Conservation (phyloP, 2,888 invertebrate species). For the Linyphia triangularis region DNA sequence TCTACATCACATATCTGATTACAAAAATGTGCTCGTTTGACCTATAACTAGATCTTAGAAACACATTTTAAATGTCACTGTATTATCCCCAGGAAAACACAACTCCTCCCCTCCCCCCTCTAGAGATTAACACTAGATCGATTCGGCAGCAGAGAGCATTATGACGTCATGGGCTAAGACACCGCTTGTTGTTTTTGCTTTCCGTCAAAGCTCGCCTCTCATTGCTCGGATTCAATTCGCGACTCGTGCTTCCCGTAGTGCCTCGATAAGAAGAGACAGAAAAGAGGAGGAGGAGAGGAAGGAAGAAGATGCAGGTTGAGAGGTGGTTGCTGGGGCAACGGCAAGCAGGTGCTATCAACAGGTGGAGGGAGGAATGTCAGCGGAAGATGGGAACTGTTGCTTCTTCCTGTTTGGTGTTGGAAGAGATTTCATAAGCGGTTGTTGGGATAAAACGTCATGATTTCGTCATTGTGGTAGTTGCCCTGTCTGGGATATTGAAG, state of each 20-base stretch:
- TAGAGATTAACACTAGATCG: constrained; percentile 24
- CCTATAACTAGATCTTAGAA: background rate
- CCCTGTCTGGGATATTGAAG: too few species aligned
- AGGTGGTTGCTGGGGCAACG: constrained; percentile 49
- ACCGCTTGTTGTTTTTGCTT: constrained; percentile 4
- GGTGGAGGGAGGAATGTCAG: constrained; percentile 9
- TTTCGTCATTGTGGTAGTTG: constrained; percentile 14
- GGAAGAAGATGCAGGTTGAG: background rate
- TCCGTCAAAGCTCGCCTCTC: too few species aligned
- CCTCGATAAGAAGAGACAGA: background rate
- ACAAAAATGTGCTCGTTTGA: too few species aligned
- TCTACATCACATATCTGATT: too few species aligned
- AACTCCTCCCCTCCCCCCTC: background rate
- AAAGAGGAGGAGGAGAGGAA: background rate
- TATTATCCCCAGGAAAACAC: constrained; percentile 15
- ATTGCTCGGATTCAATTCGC: background rate
- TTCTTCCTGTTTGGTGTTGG: background rate
- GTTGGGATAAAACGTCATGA: background rate
- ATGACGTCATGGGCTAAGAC: constrained; percentile 20
- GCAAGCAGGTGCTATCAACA: constrained; percentile 36
- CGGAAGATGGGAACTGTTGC: constrained; percentile 31
- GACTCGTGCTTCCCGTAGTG: background rate
- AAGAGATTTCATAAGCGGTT: background rate
- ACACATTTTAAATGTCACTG: background rate
- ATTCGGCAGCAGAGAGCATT: constrained; percentile 34